These are phyloP conservation scores for Nebria salina DNA, from an alignment of 2,888 invertebrate species.

Conservation along the genomic window DNA sequence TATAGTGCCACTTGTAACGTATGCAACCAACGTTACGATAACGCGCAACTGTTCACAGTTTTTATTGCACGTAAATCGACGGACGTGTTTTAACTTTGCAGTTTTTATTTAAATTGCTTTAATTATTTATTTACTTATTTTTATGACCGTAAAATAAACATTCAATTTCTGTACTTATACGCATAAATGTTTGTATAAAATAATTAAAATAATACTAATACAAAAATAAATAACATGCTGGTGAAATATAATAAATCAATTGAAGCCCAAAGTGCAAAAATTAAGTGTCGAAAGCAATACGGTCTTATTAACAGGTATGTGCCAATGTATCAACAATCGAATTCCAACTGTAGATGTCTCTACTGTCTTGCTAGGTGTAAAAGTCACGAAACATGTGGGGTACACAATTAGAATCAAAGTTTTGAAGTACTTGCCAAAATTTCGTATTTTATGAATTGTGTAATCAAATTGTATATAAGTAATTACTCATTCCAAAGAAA, in stretches of 20 bases:
- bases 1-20: not conserved
- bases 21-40: not conserved
- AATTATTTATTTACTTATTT: too few relatives aligned
- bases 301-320: conserved; percentile 14
- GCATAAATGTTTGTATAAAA: too few relatives aligned
- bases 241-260: not conserved
- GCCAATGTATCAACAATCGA: conserved; percentile 24
- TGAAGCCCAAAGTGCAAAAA: not conserved
- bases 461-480: not conserved
- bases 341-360: not conserved
- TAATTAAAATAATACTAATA: too few relatives aligned
- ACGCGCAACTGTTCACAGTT: not conserved
- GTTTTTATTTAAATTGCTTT: too few relatives aligned
- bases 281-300: conserved; percentile 1
- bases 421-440: conserved; percentile 23
- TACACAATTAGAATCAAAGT: not conserved
- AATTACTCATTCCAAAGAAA: not conserved
- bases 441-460: conserved; percentile 26
- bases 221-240: not conserved
- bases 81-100: too few relatives aligned
- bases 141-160: not conserved
- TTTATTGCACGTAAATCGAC: not conserved
- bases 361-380: not conserved
- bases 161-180: too few relatives aligned
- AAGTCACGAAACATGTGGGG: not conserved